Conservation (phyloP, 2,888 invertebrate species). For the Hirtodrosophila confusa region DNA sequence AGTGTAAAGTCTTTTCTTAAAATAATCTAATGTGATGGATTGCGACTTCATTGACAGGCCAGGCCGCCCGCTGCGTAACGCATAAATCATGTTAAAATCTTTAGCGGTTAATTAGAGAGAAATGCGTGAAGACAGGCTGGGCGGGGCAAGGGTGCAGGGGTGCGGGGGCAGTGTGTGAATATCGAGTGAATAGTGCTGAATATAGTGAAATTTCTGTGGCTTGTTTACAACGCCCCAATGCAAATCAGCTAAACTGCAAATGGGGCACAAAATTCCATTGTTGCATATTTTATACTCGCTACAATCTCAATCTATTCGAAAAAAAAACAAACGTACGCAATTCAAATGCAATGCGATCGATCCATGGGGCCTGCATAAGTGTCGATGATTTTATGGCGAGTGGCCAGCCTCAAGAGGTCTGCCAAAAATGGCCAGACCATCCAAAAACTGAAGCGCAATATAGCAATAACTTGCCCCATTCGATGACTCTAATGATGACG, state of each 20-base stretch:
- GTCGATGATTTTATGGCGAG: conserved; percentile 28
- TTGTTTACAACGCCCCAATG: conserved; percentile 49
- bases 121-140: neutral
- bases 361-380: conserved; percentile 42
- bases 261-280: conserved; percentile 67
- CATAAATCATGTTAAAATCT: conserved; percentile 44
- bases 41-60: conserved; percentile 38
- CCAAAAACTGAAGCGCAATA: conserved; percentile 24
- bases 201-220: conserved; percentile 12
- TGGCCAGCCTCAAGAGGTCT: conserved; percentile 30
- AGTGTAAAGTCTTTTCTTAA: neutral
- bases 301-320: conserved; percentile 3
- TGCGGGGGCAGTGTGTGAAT: neutral
- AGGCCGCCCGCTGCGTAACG: conserved; percentile 26
- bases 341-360: conserved; percentile 50
- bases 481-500: conserved; percentile 33
- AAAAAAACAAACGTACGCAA: conserved; percentile 3
- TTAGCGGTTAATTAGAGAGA: conserved; percentile 34
- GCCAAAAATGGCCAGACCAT: conserved; percentile 44
- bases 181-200: conserved; percentile 5
- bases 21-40: conserved; percentile 24
- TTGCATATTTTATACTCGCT: conserved; percentile 48
- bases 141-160: no score
- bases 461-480: conserved; percentile 33
- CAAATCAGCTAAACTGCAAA: conserved; percentile 58